Base-by-base conservation (phyloP, 2,113 vertebrate species). In the Cyprinodon tularosa region DNA sequence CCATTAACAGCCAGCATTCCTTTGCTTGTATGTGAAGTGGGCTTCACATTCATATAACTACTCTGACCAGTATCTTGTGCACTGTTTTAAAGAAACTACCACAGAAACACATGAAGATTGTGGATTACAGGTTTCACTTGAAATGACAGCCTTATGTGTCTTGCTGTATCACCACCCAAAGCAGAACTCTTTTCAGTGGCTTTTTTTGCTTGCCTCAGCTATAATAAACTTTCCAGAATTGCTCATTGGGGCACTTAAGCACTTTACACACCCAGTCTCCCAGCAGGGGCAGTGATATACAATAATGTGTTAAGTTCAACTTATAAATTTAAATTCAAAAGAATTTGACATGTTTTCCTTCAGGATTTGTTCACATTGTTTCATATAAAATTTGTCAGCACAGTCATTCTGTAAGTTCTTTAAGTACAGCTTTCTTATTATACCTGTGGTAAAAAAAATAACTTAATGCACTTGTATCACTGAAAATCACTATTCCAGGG, bases 361-460 rank as follows among this genome's bases (percentile, higher is more conserved):
- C 67, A 64, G 42, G 71, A 65, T 36, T 72, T 17, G 20, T n/a
- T 70, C 71, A 73, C 57, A 38, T 63, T 85, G 76, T 77, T 68
- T 4, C 44, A 4, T 57, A 37, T 60, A 37, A 48, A 76, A 77
- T 70, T 73, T 74, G 44, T 80, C 72, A 78, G 61, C 67, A 65
- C 38, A 15, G 4, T 66, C 62, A 72, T 59, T 86, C 75, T 74
- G 80, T 2, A 12, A 77, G 88, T 84, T 45, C 83, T 67, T 77
- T 62, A 62, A 74, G 59, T 13, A 63, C 53, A 77, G 68, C 69
- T 73, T 85, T 84, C 91, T 87, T 89, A 86, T 60, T 17, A 77
- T 74, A 71, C 66, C 82, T 66, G 50, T 61, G 81, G 72, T 83
- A 42, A 70, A 40, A 66, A 36, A 77, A 85, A 84, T 61, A 85